Conservation (phyloP, 2,113 vertebrate species). For the Paedocypris sp. region DNA sequence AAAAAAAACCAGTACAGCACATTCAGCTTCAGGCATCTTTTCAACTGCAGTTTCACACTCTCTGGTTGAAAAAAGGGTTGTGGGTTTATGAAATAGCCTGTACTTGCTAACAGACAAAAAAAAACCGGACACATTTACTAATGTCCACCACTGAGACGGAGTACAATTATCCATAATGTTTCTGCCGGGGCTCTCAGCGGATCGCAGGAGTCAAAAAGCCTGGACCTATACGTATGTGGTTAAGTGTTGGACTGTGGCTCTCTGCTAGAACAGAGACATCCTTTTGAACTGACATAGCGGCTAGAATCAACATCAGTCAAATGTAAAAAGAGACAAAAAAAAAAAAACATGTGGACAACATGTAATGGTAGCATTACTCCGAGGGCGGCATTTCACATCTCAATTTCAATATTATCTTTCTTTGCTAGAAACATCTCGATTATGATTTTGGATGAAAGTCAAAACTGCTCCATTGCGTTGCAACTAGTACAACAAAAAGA, state of each 20-base stretch:
- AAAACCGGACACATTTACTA: slow-evolving; percentile 63
- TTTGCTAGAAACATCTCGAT: slow-evolving; percentile 28
- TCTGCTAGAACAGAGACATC: slow-evolving; percentile 61
- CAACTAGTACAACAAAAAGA: slow-evolving; percentile 35
- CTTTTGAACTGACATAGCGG: no score
- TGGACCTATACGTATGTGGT: slow-evolving; percentile 60
- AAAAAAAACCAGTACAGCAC: slow-evolving; percentile 16
- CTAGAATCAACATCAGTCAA: no score
- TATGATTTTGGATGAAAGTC: slow-evolving; percentile 27
- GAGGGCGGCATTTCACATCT: no score
- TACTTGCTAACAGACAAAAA: slow-evolving; percentile 61
- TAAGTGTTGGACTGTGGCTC: slow-evolving; percentile 63
- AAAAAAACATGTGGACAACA: no score
- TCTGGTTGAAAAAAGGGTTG: slow-evolving; percentile 25
- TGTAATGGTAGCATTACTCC: no score
- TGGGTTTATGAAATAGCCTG: slow-evolving; percentile 49
- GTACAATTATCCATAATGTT: slow-evolving; percentile 67
- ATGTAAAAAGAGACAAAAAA: no score
- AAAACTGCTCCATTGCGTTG: slow-evolving; percentile 33
- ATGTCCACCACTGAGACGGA: slow-evolving; percentile 57
- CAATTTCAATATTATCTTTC: no score
- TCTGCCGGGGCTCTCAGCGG: slow-evolving; percentile 43
- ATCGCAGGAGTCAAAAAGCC: slow-evolving; percentile 63
- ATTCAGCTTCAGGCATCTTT: slow-evolving; percentile 23
- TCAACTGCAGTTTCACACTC: slow-evolving; percentile 26